Evolutionary conservation across 2,113 vertebrate species (phyloP), one percentile per base, ranked within the genome.

Genomic region (Oxyura jamaicensis): DNA sequence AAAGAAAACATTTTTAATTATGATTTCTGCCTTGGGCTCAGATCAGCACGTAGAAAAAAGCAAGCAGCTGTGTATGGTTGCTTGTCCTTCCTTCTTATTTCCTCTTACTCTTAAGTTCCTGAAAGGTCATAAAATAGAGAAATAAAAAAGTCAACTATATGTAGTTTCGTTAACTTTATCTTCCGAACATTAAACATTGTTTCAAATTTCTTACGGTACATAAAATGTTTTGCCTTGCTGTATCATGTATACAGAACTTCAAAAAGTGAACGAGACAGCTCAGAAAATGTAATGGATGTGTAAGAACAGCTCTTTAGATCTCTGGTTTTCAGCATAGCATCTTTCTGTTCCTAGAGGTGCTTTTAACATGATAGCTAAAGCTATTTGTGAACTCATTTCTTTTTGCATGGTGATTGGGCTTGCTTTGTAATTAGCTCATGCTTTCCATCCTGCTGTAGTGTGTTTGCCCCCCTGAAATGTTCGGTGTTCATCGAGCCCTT

Each of bases 301-400:
- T 97, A 98, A 98, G 96, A 97, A 96, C 98, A 96, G 96, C 87
- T 96, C 97, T 97, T 98, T 96, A 97, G 98, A 98, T 98, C 98
- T 98, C 96, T 96, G 94, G 96, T 59, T 97, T 98, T 98, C 97
- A 98, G 97, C 97, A 97, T 95, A 97, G 96, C 98, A 98, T 97
- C 95, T 94, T 98, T 96, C 68, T 94, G 95, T 95, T 98, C 97
- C 97, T 98, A 97, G 98, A 98, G 98, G 94, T 93, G 96, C 98
- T 99, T 99, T 99, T 99, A 99, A 99, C 98, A 98, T 98, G 98
- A 99, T 99, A 98, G 98, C 98, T 98, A 96, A 94, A 97, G 98
- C 97, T 97, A 97, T 97, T 97, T 98, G 97, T 98, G 96, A 96
- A 98, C 97, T 97, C 97, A 98, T 98, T 97, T 98, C 98, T 98